A percentile compares a stretch with the other conserved stretches of the same genome.
These are phyloP conservation scores for Tetragonula clypearis DNA, from an alignment of 1,140 invertebrate genomes.

Conservation along the genomic window DNA sequence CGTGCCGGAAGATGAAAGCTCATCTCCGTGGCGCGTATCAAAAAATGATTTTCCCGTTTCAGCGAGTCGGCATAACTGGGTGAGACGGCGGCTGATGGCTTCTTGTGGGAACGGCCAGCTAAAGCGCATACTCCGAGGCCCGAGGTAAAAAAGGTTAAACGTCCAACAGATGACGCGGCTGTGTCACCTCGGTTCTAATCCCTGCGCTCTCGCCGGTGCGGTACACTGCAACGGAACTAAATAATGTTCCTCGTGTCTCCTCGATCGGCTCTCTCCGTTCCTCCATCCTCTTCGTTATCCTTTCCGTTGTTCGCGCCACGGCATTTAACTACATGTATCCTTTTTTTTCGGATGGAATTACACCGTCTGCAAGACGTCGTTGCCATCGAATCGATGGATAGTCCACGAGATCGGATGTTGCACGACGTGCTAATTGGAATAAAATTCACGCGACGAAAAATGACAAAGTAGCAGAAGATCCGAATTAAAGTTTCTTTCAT, in stretches of 20 bases:
- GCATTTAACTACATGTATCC: background rate
- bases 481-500: too few species aligned
- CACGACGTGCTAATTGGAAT: background rate
- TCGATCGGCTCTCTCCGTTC: constrained; percentile 13
- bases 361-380: background rate
- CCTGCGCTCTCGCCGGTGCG: constrained; percentile 41
- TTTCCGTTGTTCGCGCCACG: background rate
- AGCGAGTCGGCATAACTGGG: constrained; percentile 31
- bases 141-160: constrained; percentile 65
- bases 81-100: constrained; percentile 37
- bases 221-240: constrained; percentile 61
- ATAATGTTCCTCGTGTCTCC: constrained; percentile 52
- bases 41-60: constrained; percentile 53
- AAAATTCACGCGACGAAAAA: background rate
- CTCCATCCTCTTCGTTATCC: background rate
- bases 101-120: constrained; percentile 50
- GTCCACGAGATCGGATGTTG: background rate
- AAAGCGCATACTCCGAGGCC: constrained; percentile 22
- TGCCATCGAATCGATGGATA: background rate
- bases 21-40: background rate
- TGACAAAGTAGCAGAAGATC: too few species aligned
- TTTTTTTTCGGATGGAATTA: background rate
- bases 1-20: background rate
- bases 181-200: constrained; percentile 68
- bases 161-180: constrained; percentile 72